These are phyloP conservation scores for Anagyrus pseudococci DNA, from an alignment of 2,888 invertebrate species.

Conservation along the genomic window DNA sequence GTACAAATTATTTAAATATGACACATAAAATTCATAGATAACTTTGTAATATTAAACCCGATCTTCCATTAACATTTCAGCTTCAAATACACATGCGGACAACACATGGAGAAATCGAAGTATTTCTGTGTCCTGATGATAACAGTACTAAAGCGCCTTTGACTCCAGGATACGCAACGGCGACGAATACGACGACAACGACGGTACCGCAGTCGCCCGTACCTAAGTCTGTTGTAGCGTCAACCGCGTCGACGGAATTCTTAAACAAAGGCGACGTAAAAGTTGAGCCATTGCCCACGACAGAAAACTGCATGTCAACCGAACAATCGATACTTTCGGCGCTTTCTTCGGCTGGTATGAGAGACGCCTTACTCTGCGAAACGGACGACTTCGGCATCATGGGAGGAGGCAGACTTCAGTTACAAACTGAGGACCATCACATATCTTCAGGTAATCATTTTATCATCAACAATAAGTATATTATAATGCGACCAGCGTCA, in stretches of 20 bases:
- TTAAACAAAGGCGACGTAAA: constrained; percentile 43
- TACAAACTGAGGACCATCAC: constrained; percentile 78
- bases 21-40: neutral
- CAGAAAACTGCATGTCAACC: constrained; percentile 38
- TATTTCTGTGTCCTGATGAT: constrained; percentile 89
- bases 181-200: constrained; percentile 39
- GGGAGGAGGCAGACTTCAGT: constrained; percentile 72
- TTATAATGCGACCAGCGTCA: neutral
- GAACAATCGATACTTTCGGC: constrained; percentile 42
- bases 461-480: neutral
- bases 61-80: constrained; percentile 60
- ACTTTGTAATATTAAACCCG: neutral
- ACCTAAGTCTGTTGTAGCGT: constrained; percentile 12
- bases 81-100: constrained; percentile 90
- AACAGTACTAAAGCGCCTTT: constrained; percentile 47
- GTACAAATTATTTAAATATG: neutral
- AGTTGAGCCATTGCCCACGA: constrained; percentile 45
- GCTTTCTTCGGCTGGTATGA: constrained; percentile 61
- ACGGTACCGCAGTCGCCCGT: constrained; percentile 33
- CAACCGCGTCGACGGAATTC: constrained; percentile 23
- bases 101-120: constrained; percentile 90
- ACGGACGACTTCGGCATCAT: constrained; percentile 80
- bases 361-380: constrained; percentile 77
- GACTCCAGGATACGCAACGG: constrained; percentile 45
- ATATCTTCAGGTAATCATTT: constrained; percentile 51